Base-by-base conservation (phyloP, 1,140 invertebrate species). In the Atta texana region DNA sequence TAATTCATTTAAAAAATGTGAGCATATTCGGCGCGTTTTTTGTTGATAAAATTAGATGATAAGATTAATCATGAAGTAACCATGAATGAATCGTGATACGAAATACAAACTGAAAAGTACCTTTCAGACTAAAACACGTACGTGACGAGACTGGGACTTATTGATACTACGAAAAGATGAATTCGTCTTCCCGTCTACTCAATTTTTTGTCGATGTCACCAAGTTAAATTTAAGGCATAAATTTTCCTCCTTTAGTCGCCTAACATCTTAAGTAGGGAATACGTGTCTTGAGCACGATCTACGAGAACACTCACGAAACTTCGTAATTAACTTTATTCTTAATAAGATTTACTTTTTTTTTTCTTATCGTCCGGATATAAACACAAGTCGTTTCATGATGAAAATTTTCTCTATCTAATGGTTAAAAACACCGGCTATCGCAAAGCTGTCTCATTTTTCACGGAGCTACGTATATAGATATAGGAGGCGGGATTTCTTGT, bases 361-460 rank as follows among this genome's bases (percentile, higher is more conserved):
- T 28, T 8, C 21, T 24, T 39, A 5, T 0, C 51, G n/a, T 21
- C n/a, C 16, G 39, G 18, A 21, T 39, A 68, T 8, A 74, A 68
- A 74, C 34, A 31, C 64, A 10, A 71, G 61, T 68, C 51, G 51
- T 72, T 84, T 31, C 5, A 57, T 28, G 39, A 10, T 61, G 28
- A 75, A 75, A 63, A 84, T 61, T 74, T 82, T 59, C 68, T 84
- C 49, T 68, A 81, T 80, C 68, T 2, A 12, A 7, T 10, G 55
- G 57, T 72, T 74, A 63, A 74, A 84, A 74, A 75, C 39, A 21
- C 18, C 39, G 69, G n/a, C 53, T 84, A 84, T 84, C 69, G 39
- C 69, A 39, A 28, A 59, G 18, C 80, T 12, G 14, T 64, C 4
- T 28, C 69, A 84, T 84, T 84, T 75, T 84, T 84, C 80, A 84